A percentile compares a stretch with the other conserved stretches of the same genome.
Conservation (phyloP, 2,888 invertebrate genomes). For the Argyresthia goedartella region DNA sequence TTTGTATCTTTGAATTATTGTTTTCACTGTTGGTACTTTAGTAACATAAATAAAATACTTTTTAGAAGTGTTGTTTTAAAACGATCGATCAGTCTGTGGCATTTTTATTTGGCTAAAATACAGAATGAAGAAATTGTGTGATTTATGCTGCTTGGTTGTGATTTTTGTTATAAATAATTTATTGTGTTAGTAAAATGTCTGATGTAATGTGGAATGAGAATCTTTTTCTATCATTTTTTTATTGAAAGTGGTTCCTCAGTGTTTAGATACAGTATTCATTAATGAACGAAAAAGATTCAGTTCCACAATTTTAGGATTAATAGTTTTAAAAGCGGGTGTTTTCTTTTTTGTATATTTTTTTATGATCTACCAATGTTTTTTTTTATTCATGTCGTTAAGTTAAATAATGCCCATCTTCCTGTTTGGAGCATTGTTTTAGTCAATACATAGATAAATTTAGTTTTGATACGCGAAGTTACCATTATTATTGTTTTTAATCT, state of each 20-base stretch:
- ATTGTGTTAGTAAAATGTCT: not conserved
- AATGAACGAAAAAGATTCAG: slow-evolving; percentile 21
- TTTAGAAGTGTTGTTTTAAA: too few relatives aligned
- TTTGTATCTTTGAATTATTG: too few relatives aligned
- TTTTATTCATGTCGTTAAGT: slow-evolving; percentile 13
- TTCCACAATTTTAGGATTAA: slow-evolving; percentile 18
- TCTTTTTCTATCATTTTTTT: slow-evolving; percentile 11
- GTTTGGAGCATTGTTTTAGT: slow-evolving; percentile 3
- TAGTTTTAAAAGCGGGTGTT: slow-evolving; percentile 1
- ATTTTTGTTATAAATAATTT: slow-evolving; percentile 4
- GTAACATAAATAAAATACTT: too few relatives aligned
- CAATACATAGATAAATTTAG: slow-evolving; percentile 1
- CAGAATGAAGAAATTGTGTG: not conserved
- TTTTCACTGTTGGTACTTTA: too few relatives aligned
- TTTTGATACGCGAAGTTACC: slow-evolving; percentile 13
- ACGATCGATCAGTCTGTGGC: not conserved
- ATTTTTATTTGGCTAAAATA: not conserved
- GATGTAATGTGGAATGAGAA: slow-evolving; percentile 16
- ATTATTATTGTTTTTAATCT: slow-evolving; percentile 10
- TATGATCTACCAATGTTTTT: slow-evolving; percentile 1
- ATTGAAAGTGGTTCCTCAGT: slow-evolving; percentile 10
- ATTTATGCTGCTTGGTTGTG: slow-evolving; percentile 1
- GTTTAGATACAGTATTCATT: slow-evolving; percentile 5
- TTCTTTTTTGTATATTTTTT: slow-evolving; percentile 11
- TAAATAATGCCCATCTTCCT: slow-evolving; percentile 13